Evolutionary conservation across 92 coral and sea anemone genomes (phyloP).

Genomic region (Micromussa lordhowensis): DNA sequence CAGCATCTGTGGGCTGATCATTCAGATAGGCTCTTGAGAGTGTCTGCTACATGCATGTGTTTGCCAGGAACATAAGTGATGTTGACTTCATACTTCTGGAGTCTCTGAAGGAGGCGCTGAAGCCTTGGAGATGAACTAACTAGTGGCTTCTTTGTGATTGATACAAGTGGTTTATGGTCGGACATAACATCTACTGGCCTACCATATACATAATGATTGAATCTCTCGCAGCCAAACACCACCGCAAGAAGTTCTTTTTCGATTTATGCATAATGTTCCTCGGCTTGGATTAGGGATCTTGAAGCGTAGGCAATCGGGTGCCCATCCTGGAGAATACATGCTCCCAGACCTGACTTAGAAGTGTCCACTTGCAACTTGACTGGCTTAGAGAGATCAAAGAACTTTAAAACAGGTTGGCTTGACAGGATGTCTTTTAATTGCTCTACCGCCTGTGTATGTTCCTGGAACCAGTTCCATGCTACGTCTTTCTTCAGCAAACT

Average conservation of each 20-base stretch:
- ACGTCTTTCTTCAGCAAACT: conserved; percentile 13
- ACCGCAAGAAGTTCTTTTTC: conserved; percentile 26
- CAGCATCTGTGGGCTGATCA: conserved; percentile 2
- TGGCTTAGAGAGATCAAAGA: conserved; percentile 26
- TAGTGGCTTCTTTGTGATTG: conserved; percentile 25
- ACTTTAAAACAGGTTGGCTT: conserved; percentile 8
- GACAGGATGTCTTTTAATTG: neutral
- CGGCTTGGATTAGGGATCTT: conserved; percentile 4
- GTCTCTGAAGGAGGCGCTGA: conserved; percentile 29
- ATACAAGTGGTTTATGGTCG: conserved; percentile 24
- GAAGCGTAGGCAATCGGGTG: conserved; percentile 26
- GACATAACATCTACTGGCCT: conserved; percentile 19
- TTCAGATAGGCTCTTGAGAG: conserved; percentile 30
- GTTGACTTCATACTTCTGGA: conserved; percentile 31
- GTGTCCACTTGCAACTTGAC: conserved; percentile 35
- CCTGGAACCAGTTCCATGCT: conserved; percentile 19
- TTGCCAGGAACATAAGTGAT: conserved; percentile 25
- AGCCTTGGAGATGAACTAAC: conserved; percentile 15
- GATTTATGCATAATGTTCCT: conserved; percentile 3
- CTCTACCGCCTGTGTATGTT: conserved; percentile 1
- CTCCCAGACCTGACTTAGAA: conserved; percentile 34
- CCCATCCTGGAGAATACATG: conserved; percentile 23
- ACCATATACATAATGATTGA: conserved; percentile 16
- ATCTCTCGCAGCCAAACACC: conserved; percentile 3
- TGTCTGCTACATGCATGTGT: conserved; percentile 23